Base-by-base conservation (phyloP, 2,888 invertebrate species). In the Protodeltote pygarga region DNA sequence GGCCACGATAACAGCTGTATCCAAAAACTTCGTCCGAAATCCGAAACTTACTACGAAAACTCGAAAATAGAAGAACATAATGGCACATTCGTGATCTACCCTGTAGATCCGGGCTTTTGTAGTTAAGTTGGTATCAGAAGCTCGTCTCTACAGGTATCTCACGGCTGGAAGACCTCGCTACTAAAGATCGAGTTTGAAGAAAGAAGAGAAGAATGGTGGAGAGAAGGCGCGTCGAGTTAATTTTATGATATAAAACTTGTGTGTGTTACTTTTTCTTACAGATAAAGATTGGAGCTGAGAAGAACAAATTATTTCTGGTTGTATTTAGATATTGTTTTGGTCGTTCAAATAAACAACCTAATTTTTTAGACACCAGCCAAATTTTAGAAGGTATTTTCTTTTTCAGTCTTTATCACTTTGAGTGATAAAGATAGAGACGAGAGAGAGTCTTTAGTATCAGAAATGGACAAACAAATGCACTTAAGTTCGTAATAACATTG, bases 51-150 rank as follows among this genome's bases (percentile, higher is more conserved):
- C 59, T 27, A 55, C 29, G 21, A 50, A 50, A 65, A 71, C 57
- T 63, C 46, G 62, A 58, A 65, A 61, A 54, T 74, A 64, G 63
- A 62, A 73, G 81, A 79, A 75, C 85, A 82, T 52, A 46, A 71
- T 91, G 95, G 95, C 96, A 95, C 97, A 97, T 97, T 96, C 97
- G 97, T 98, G 97, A 97, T 97, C 97, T 98, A 98, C 98, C 98
- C 98, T 98, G 98, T 98, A 98, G 97, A 97, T 98, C 98, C 98
- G 98, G 98, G 98, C 97, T 98, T 98, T 97, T 98, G 98, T 98
- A 96, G 97, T 96, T 95, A 95, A 94, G 95, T 94, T 93, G 90
- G 93, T 91, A 95, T 97, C 98, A 98, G 98, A 98, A 98, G 98
- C 98, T 98, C 98, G 98, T 97, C 97, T 98, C 97, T 98, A 98